Evolutionary conservation across 2,888 invertebrate species (phyloP).

Genomic region (Teinopalpus imperialis): DNA sequence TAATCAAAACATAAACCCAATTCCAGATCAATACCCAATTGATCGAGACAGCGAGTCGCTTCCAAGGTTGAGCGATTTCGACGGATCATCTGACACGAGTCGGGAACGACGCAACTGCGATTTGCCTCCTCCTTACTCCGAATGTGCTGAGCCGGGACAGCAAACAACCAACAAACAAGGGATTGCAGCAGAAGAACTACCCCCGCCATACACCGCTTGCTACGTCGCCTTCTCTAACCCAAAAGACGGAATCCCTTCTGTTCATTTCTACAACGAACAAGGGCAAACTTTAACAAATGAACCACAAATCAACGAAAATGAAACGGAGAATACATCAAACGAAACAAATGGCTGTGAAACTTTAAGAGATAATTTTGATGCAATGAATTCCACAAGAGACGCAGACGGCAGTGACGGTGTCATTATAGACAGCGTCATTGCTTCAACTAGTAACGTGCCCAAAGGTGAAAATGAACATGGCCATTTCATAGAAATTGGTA

Average conservation of each 20-base stretch:
- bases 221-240: conserved; percentile 46
- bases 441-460: not conserved
- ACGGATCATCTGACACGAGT: conserved; percentile 30
- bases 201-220: conserved; percentile 64
- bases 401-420: too few relatives aligned
- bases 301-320: conserved; percentile 7
- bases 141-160: conserved; percentile 35
- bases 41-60: conserved; percentile 23
- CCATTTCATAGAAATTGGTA: conserved; percentile 3
- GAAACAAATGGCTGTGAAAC: conserved; percentile 8
- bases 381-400: not conserved
- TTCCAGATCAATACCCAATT: conserved; percentile 36
- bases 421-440: not conserved
- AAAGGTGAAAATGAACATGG: not conserved
- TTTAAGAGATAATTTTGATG: not conserved
- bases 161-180: conserved; percentile 7
- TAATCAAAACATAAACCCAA: too few relatives aligned
- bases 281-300: conserved; percentile 28
- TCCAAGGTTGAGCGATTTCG: conserved; percentile 25
- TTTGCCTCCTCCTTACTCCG: conserved; percentile 59
- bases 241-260: conserved; percentile 44
- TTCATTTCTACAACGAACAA: conserved; percentile 40
- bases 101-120: conserved; percentile 34
- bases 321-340: not conserved
- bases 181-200: conserved; percentile 46